Percentiles rank a stretch among this genome's conserved stretches.
These are phyloP conservation scores for Onthophagus taurus DNA, from an alignment of 1,140 invertebrate genomes.

Conservation along the genomic window DNA sequence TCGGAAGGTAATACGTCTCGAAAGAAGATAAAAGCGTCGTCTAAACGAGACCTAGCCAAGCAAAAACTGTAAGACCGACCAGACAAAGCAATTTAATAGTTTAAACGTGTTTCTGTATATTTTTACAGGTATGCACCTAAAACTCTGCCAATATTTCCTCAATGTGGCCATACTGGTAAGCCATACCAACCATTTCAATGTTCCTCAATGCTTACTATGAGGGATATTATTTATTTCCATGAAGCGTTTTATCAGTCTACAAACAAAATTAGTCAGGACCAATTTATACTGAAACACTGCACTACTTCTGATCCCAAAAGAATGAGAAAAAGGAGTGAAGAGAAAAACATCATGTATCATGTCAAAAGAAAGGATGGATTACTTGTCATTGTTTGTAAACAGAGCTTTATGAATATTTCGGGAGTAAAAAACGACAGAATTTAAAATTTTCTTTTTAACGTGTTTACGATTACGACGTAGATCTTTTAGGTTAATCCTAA, in stretches of 20 bases:
- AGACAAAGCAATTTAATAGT: slow-evolving; percentile 1
- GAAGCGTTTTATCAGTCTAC: neutral
- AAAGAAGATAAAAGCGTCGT: neutral
- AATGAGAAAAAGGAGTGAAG: slow-evolving; percentile 1
- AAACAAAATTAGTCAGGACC: slow-evolving; percentile 3
- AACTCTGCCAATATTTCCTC: neutral
- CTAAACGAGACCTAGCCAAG: neutral
- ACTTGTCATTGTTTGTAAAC: neutral
- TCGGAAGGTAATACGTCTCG: neutral
- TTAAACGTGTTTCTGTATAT: slow-evolving; percentile 2
- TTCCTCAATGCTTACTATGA: neutral
- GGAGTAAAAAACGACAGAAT: slow-evolving; percentile 6
- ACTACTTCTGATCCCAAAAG: slow-evolving; percentile 1
- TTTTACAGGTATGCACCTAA: slow-evolving; percentile 4
- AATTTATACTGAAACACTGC: slow-evolving; percentile 1
- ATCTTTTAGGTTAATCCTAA: too few relatives aligned
- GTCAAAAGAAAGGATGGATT: slow-evolving; percentile 6
- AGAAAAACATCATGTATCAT: neutral
- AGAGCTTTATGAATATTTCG: slow-evolving; percentile 2
- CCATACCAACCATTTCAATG: slow-evolving; percentile 2
- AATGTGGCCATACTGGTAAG: slow-evolving; percentile 7
- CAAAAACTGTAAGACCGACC: neutral
- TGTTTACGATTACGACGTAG: too few relatives aligned
- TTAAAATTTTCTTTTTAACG: too few relatives aligned
- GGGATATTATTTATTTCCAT: slow-evolving; percentile 6